Evolutionary conservation across 2,113 vertebrate genomes (phyloP), one percentile per base, ranked within the genome.

Genomic region (Caracal caracal): DNA sequence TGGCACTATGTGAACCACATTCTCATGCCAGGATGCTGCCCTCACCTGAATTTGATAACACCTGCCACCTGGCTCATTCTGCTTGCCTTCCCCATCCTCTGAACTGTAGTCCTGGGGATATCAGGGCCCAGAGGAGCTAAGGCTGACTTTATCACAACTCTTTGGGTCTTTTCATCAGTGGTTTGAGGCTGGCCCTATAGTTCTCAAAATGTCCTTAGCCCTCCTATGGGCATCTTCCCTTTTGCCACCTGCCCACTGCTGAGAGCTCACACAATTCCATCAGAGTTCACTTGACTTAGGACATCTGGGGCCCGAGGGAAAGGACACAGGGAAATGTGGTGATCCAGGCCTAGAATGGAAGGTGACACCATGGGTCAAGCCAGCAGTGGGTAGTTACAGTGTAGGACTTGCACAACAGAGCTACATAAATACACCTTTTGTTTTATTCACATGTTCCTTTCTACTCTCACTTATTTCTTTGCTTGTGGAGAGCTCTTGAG

Each of bases 401-500:
- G 24, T 68, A 43, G 33, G 30, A 87, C 10, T 19, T 94, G 71
- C 49, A 8, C 40, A 43, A 63, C 33, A 86, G 84, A 96, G 75
- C 82, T 93, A 40, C 35, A 33, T 87, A 88, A 95, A 88, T 73
- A 49, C 0, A 83, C 28, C 91, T 93, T 89, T 95, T 93, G 86
- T 95, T 95, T 96, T 97, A 95, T 90, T 94, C 93, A 83, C 82
- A 66, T 81, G 79, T 61, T 94, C 40, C 40, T 96, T 94, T 86
- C 92, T n/a, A 51, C 68, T 28, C 30, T 82, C 59, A 68, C 85
- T 88, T 92, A 85, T 88, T 93, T 88, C 82, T 90, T 63, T 81
- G 71, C 71, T 92, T 35, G 16, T 96, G 76, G 73, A 93, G 96
- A 93, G 91, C 88, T 96, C 95, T 97, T 93, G 92, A 96, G 94